These are phyloP conservation scores for Oceanites oceanicus DNA, from an alignment of 2,113 vertebrate genomes.

Conservation along the genomic window DNA sequence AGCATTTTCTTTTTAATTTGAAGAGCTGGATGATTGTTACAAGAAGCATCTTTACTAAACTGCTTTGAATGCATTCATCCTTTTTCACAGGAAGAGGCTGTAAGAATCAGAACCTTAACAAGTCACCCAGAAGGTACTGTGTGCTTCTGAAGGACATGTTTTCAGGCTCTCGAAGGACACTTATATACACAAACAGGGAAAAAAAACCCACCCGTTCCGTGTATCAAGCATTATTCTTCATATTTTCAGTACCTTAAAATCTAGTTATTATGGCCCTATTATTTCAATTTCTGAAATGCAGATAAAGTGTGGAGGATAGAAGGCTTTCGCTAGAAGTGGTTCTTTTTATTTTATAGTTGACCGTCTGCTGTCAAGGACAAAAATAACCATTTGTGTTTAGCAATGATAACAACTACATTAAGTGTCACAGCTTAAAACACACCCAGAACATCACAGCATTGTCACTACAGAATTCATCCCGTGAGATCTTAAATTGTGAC, in stretches of 20 bases:
- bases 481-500: accelerated
- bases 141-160: neutral
- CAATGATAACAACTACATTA: neutral
- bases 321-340: neutral
- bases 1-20: neutral
- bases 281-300: neutral
- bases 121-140: neutral
- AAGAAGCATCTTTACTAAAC: neutral
- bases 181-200: neutral
- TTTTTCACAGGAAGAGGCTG: neutral
- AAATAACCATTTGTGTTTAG: neutral
- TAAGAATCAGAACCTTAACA: neutral
- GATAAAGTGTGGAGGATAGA: neutral
- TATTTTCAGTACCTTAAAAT: neutral
- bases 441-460: neutral
- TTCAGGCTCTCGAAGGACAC: neutral
- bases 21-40: neutral
- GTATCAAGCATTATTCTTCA: neutral
- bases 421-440: neutral
- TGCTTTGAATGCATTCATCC: neutral
- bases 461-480: neutral
- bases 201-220: accelerated
- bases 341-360: neutral
- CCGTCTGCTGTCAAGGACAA: neutral
- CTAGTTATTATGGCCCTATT: neutral